Base-by-base conservation (phyloP, 2,797 vertebrate genomes). In the Ibycter americanus region DNA sequence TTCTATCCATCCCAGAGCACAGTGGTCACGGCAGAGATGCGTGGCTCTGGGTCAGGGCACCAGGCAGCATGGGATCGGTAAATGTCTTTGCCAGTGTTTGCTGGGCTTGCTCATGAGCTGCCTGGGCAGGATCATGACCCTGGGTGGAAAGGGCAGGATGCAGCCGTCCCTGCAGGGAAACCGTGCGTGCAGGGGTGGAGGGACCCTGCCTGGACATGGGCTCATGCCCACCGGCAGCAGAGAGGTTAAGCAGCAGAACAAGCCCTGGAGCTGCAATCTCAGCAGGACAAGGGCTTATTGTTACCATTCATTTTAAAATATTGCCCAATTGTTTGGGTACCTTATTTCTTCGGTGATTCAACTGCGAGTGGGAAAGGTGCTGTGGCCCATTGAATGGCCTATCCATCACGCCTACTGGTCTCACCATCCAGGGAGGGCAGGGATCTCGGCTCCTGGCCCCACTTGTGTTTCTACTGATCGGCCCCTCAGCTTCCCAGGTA, bases 301-400 rank as follows among this genome's bases (percentile, higher is more conserved):
- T 83, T 78, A 82, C n/a, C 1, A 1, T 73, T 90, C 44, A 31
- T 83, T 96, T 90, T 80, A 96, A 96, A 96, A 96, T 94, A 96
- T 83, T 80, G 51, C 71, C 46, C 0, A 0, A 96, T 96, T 96
- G 95, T 96, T 88, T 72, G 32, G 46, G 40, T n/a, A 36, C 51
- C 71, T 68, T 11, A 27, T 80, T 92, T 79, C 71, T 83, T 71
- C 40, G 62, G 68, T 55, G 91, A 76, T 85, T 92, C 79, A 89
- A 40, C 44, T 13, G 3, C 0, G 3, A 87, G 80, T 23, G 47
- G 70, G 79, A 90, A 78, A 90, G 82, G 72, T 73, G 72, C 63
- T 0, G 6, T 42, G 49, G 38, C 78, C 85, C 68, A 51, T 0
- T 94, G 79, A 95, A 93, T 72, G 72, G 52, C 58, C 36, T 76